Percentiles rank a stretch among this genome's conserved stretches.
These are phyloP conservation scores for Eumaeus atala DNA, from an alignment of 1,140 invertebrate genomes.

Conservation along the genomic window DNA sequence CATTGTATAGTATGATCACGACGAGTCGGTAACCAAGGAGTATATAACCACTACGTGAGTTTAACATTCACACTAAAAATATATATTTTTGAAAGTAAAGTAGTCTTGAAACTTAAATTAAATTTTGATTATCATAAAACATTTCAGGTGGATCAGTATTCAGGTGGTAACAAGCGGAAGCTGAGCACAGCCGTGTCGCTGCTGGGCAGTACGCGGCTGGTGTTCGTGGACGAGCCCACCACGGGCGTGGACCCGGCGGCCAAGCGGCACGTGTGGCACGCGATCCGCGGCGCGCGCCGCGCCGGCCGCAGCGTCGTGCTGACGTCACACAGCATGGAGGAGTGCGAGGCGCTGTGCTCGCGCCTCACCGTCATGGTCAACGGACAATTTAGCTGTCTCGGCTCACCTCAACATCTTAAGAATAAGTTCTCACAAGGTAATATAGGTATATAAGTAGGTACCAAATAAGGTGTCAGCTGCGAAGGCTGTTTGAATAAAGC, in stretches of 20 bases:
- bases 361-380: slow-evolving; percentile 91
- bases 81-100: not conserved
- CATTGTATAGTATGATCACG: too few relatives aligned
- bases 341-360: slow-evolving; percentile 92
- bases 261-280: slow-evolving; percentile 86
- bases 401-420: slow-evolving; percentile 82
- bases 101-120: too few relatives aligned
- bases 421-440: slow-evolving; percentile 78
- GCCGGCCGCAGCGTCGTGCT: slow-evolving; percentile 83
- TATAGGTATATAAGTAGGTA: not conserved
- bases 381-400: slow-evolving; percentile 84
- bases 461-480: too few relatives aligned
- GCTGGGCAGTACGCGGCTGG: slow-evolving; percentile 88
- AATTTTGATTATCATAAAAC: too few relatives aligned
- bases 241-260: slow-evolving; percentile 90
- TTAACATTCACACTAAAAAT: too few relatives aligned
- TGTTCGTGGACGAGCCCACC: slow-evolving; percentile 92
- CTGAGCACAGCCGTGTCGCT: slow-evolving; percentile 95
- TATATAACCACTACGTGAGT: too few relatives aligned
- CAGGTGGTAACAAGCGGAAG: slow-evolving; percentile 96
- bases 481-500: not conserved
- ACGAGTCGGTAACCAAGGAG: too few relatives aligned
- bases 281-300: slow-evolving; percentile 77
- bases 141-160: slow-evolving; percentile 77
- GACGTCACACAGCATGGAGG: slow-evolving; percentile 90